These are phyloP conservation scores for Anabacerthia variegaticeps DNA, from an alignment of 2,797 vertebrate genomes.

Conservation along the genomic window DNA sequence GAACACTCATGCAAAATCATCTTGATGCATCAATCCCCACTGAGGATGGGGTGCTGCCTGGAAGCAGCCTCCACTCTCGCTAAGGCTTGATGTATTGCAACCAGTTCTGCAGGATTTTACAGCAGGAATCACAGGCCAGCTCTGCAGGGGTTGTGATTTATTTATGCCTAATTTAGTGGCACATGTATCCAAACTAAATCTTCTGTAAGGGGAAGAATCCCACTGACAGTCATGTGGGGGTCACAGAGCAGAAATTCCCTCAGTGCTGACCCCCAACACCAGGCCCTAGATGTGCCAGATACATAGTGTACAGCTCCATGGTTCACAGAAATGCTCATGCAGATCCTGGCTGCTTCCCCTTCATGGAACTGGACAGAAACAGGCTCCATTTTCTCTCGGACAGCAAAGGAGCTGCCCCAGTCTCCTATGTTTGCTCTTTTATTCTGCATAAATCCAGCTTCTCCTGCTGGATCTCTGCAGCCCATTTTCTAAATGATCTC, in stretches of 20 bases:
- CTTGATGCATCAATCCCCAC: background rate
- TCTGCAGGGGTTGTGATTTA: background rate
- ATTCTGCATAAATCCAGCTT: background rate
- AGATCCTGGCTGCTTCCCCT: background rate
- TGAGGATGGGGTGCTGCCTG: background rate
- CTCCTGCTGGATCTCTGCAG: constrained; percentile 34
- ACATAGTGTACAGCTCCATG: background rate
- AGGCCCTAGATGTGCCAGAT: fast-evolving
- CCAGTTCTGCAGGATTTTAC: background rate
- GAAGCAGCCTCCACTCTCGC: background rate
- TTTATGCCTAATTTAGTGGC: background rate
- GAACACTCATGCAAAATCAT: background rate
- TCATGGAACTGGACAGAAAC: background rate
- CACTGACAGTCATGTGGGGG: background rate
- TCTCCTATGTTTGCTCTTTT: background rate
- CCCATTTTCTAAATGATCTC: constrained; percentile 37
- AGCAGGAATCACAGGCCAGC: background rate
- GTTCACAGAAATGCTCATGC: background rate
- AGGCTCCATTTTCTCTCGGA: background rate
- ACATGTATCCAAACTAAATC: background rate
- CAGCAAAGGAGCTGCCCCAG: background rate
- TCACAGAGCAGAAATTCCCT: background rate
- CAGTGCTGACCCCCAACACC: background rate
- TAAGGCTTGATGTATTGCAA: background rate
- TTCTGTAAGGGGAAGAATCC: background rate